Base-by-base conservation (phyloP, 2,797 vertebrate genomes). In the Sebastes nivosus region DNA sequence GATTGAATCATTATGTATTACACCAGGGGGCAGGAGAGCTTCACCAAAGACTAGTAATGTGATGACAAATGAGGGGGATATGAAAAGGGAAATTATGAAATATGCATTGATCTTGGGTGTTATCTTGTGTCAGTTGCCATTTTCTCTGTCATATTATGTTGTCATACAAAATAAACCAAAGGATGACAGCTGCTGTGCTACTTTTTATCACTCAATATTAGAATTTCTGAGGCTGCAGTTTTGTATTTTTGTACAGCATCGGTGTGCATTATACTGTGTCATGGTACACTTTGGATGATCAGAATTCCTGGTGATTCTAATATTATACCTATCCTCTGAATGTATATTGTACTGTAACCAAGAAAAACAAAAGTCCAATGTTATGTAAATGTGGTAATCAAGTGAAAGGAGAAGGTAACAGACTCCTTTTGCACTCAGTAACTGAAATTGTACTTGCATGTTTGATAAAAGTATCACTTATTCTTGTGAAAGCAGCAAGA, bases 21-120 rank as follows among this genome's bases (percentile, higher is more conserved):
- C 90, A 87, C 81, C 74, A 89, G 90, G 75, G 86, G 91, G 87
- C 89, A 91, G 86, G 61, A 89, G 82, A 87, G 89, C 22, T 64
- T 70, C 36, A 83, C 52, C 24, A 72, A 54, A 75, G n/a, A 46
- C 3, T 0, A 29, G 5, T 5, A 36, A 13, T 20, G 63, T 34
- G 50, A 13, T 54, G 25, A 46, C 8, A 69, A 67, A 63, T 67
- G 13, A 58, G 42, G 42, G 4, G 14, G 3, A 52, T 8, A 55
- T 36, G 14, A 42, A 72, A 69, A 16, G 11, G 58, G 50, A 67
- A 82, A 68, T 6, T 30, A n/a, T 52, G 64, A 75, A 61, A 80
- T 69, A 11, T 42, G 10, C 20, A 65, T 27, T 68, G 8, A 67
- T 67, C 46, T 16, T 18, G 12, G 14, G 22, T 13, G 25, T 58